phyloP scores from a whole-genome alignment of 2,113 vertebrate genomes.

The Saccopteryx bilineata region DNA sequence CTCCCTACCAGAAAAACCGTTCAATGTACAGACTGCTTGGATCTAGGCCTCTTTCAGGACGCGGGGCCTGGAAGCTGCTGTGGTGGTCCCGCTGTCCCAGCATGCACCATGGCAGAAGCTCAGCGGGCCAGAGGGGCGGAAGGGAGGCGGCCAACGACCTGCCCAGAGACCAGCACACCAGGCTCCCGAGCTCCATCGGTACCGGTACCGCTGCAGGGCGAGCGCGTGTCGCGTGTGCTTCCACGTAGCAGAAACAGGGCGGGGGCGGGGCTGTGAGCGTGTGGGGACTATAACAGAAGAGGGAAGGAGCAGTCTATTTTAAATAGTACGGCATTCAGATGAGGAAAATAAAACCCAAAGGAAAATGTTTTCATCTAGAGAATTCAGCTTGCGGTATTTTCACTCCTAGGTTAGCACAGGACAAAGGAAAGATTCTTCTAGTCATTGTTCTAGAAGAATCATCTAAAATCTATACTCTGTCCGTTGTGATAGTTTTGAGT shows the following conservation, averaged over 20 bases:
- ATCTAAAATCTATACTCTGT: constrained; percentile 85
- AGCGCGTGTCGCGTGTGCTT: not conserved
- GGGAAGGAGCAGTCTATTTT: constrained; percentile 45
- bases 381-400: not conserved
- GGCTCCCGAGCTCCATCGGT: not conserved
- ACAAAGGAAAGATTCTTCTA: constrained; percentile 49
- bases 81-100: constrained; percentile 62
- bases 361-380: constrained; percentile 15
- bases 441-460: constrained; percentile 71
- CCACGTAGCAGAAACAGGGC: not conserved
- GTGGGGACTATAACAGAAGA: not conserved
- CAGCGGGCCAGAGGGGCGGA: not conserved
- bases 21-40: not conserved
- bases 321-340: constrained; percentile 46
- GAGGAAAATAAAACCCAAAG: not conserved
- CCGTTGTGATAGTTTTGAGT: constrained; percentile 36
- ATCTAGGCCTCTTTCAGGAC: constrained; percentile 17
- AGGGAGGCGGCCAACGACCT: rapidly evolving
- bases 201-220: rapidly evolving
- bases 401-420: constrained; percentile 65
- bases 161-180: rapidly evolving
- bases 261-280: not conserved
- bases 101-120: constrained; percentile 80
- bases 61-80: constrained; percentile 66
- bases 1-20: constrained; percentile 48